phyloP scores from a whole-genome alignment of 2,113 vertebrate genomes.

The Ranitomeya imitator region DNA sequence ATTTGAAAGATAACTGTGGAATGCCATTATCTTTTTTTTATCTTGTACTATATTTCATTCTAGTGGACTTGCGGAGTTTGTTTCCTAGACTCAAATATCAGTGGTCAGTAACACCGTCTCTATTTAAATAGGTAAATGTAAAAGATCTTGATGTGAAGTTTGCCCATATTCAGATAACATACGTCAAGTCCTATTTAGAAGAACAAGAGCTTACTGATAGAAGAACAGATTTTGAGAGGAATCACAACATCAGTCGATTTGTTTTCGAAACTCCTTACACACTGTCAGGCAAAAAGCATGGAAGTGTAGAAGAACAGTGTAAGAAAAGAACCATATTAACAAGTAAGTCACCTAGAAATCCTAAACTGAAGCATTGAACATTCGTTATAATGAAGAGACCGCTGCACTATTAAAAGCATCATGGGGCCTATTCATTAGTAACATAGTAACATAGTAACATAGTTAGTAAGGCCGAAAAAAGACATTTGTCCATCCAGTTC shows the following conservation, averaged over 20 bases:
- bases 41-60: too few species aligned
- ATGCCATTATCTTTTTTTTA: too few species aligned
- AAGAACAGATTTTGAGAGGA: conserved; percentile 91
- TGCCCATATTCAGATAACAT: conserved; percentile 94
- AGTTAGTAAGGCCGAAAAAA: too few species aligned
- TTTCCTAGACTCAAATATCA: neutral
- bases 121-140: conserved; percentile 79
- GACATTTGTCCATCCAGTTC: too few species aligned
- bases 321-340: conserved; percentile 88
- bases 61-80: neutral
- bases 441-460: too few species aligned
- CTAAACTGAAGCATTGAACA: neutral
- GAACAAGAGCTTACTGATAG: conserved; percentile 90
- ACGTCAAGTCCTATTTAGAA: conserved; percentile 92
- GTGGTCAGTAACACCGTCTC: neutral
- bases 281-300: conserved; percentile 93
- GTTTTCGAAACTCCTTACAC: conserved; percentile 97
- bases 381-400: neutral
- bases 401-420: too few species aligned
- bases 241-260: conserved; percentile 91
- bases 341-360: conserved; percentile 71
- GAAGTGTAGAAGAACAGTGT: conserved; percentile 93
- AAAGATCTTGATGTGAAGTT: conserved; percentile 92
- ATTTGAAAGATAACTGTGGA: too few species aligned
- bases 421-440: too few species aligned